phyloP scores from a whole-genome alignment of 2,888 invertebrate genomes.

The Drosophila aldrichi region DNA sequence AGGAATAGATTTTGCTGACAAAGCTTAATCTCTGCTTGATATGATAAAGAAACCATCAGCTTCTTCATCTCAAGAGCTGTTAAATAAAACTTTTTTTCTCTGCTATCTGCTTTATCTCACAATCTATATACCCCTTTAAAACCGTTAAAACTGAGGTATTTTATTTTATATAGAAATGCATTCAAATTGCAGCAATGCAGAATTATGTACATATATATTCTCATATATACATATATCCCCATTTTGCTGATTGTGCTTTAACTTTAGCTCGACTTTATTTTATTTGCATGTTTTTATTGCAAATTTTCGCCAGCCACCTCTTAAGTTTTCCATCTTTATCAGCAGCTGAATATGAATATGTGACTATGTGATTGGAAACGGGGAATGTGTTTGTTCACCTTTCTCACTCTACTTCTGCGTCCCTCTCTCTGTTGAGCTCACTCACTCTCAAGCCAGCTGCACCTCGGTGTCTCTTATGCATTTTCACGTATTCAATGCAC shows the following conservation, averaged over 20 bases:
- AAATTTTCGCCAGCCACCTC: too few species aligned
- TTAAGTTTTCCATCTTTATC: conserved; percentile 36
- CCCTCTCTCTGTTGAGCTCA: too few species aligned
- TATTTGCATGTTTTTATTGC: conserved; percentile 44
- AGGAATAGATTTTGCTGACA: not conserved
- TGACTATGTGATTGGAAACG: conserved; percentile 29
- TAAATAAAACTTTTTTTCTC: not conserved
- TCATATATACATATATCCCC: conserved; percentile 17
- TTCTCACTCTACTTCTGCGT: too few species aligned
- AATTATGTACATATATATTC: not conserved
- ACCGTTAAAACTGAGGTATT: conserved; percentile 13
- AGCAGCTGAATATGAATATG: conserved; percentile 53
- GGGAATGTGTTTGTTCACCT: conserved; percentile 6
- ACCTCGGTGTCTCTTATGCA: conserved; percentile 26
- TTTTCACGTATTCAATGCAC: conserved; percentile 58
- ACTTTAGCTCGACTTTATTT: conserved; percentile 45
- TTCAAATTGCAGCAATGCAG: conserved; percentile 70
- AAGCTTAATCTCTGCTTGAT: not conserved
- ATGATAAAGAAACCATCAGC: not conserved
- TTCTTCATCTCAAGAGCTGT: too few species aligned
- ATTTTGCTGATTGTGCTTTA: conserved; percentile 35
- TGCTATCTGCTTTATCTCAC: not conserved
- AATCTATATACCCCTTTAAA: not conserved
- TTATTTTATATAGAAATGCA: conserved; percentile 43
- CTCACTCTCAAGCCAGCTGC: not conserved